These are phyloP conservation scores for Periphyllus acericola DNA, from an alignment of 2,888 invertebrate genomes.

Conservation along the genomic window DNA sequence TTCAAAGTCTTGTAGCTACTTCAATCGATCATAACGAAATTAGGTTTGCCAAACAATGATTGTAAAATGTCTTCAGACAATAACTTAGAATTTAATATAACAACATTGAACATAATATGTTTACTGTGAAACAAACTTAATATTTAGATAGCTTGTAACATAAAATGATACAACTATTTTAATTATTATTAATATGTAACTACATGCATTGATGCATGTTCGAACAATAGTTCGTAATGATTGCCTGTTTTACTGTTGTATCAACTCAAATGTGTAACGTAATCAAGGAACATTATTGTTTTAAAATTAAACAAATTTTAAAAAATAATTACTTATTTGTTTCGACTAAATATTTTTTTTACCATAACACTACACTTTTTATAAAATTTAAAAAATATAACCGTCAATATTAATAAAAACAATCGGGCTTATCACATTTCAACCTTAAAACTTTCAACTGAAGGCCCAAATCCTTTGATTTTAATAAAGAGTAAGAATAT, in stretches of 20 bases:
- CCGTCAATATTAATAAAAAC: background rate
- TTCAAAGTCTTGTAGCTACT: background rate
- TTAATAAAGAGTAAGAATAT: background rate
- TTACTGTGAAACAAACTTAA: background rate
- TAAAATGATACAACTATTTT: background rate
- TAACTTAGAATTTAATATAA: slow-evolving; percentile 15
- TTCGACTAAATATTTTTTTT: background rate
- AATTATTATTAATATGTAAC: background rate
- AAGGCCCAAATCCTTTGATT: background rate
- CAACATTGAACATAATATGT: background rate
- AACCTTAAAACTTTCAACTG: background rate
- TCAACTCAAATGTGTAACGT: no score
- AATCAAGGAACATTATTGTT: background rate
- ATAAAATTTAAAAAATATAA: background rate
- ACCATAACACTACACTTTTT: background rate
- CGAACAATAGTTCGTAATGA: background rate
- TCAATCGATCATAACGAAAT: slow-evolving; percentile 22
- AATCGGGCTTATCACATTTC: background rate
- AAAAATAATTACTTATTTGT: background rate
- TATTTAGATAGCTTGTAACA: background rate
- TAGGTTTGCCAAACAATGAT: slow-evolving; percentile 1
- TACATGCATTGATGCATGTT: background rate
- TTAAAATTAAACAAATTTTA: background rate
- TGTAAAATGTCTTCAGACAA: background rate
- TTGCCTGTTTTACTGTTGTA: no score